These are phyloP conservation scores for Zoanthus sansibaricus DNA, from an alignment of 92 coral and sea anemone species.

Conservation along the genomic window DNA sequence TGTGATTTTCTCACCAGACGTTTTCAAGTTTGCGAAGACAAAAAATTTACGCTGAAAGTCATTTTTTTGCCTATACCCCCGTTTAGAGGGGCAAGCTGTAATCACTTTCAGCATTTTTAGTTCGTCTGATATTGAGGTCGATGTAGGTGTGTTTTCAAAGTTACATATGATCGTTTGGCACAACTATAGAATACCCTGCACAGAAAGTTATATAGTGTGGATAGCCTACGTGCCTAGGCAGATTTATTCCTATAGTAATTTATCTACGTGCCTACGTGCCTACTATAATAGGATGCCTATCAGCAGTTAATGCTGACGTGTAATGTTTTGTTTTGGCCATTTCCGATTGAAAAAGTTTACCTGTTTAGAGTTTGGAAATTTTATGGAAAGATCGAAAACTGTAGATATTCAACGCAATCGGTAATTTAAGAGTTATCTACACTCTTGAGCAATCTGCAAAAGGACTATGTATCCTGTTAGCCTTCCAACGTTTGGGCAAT, in stretches of 20 bases:
- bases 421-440: slow-evolving; percentile 30
- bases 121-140: neutral
- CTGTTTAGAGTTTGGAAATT: slow-evolving; percentile 30
- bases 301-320: slow-evolving; percentile 27
- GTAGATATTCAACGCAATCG: slow-evolving; percentile 32
- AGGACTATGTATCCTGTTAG: slow-evolving; percentile 19
- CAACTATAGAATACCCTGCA: too few species aligned
- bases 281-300: slow-evolving; percentile 12
- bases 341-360: slow-evolving; percentile 7
- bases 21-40: neutral
- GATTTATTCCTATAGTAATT: too few species aligned
- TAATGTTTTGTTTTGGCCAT: slow-evolving; percentile 20
- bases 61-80: slow-evolving; percentile 1
- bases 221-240: too few species aligned
- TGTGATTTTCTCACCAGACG: neutral
- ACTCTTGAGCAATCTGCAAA: slow-evolving; percentile 29
- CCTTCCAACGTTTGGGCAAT: slow-evolving; percentile 21
- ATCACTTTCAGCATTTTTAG: neutral
- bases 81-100: neutral
- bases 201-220: too few species aligned
- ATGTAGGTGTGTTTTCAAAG: neutral
- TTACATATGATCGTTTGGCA: neutral
- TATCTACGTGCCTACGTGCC: too few species aligned
- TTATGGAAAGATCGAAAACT: neutral
- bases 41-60: neutral